Evolutionary conservation across 2,797 vertebrate genomes (phyloP).

Genomic region (Sebastes variabilis): DNA sequence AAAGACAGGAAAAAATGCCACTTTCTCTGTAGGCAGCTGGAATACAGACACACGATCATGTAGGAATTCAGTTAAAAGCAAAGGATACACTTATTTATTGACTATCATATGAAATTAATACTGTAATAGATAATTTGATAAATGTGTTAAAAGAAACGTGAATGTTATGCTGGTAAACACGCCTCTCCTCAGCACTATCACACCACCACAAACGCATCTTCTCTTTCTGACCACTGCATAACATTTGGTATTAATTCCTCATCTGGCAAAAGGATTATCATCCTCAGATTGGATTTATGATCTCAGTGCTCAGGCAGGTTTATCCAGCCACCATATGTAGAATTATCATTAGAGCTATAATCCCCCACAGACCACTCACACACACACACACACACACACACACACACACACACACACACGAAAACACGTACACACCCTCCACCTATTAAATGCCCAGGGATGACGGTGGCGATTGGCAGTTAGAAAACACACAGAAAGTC

Average conservation of each 20-base stretch:
- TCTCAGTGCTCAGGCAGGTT: conserved; percentile 81
- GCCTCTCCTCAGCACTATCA: conserved; percentile 6
- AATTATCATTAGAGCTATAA: conserved; percentile 84
- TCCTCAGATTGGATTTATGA: conserved; percentile 84
- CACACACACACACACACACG: conserved; percentile 37
- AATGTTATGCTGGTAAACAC: conserved; percentile 44
- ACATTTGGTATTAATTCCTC: conserved; percentile 82
- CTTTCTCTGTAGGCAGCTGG: conserved; percentile 30
- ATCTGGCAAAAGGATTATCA: conserved; percentile 83
- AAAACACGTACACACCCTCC: conserved; percentile 27
- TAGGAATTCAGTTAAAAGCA: conserved; percentile 26
- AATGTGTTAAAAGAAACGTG: background rate
- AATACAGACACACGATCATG: conserved; percentile 24
- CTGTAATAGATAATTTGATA: background rate
- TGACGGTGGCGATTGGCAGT: conserved; percentile 50
- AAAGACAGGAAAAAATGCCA: conserved; percentile 17
- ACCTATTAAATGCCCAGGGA: conserved; percentile 47
- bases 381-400: conserved; percentile 37
- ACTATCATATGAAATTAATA: conserved; percentile 17
- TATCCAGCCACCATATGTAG: conserved; percentile 84
- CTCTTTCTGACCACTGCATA: conserved; percentile 61
- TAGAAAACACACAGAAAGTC: background rate
- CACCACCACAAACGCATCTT: conserved; percentile 46
- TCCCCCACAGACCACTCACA: conserved; percentile 63
- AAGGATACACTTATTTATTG: background rate